Percentiles rank a stretch among this genome's conserved stretches.
phyloP scores from a whole-genome alignment of 1,140 invertebrate species.

The Tachypleus tridentatus region DNA sequence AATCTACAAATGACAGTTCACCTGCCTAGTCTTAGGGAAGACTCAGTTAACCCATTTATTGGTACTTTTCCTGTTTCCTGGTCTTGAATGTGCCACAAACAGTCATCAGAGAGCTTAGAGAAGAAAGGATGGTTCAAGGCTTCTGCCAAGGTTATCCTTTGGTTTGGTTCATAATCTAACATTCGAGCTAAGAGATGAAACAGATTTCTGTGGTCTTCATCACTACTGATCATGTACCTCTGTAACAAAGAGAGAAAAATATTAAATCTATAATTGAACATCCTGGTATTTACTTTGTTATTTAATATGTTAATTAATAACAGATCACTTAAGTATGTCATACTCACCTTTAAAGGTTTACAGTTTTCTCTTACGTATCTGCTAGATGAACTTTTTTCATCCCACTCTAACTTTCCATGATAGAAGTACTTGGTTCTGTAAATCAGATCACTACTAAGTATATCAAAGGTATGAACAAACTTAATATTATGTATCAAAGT shows the following conservation, averaged over 20 bases:
- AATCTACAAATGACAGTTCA: slow-evolving; percentile 12
- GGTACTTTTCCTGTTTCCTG: slow-evolving; percentile 2
- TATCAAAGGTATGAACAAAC: slow-evolving; percentile 12
- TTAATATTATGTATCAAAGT: background rate
- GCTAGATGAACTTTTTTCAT: slow-evolving; percentile 85
- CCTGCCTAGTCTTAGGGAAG: slow-evolving; percentile 28
- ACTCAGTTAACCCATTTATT: slow-evolving; percentile 20
- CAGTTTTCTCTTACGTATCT: slow-evolving; percentile 96
- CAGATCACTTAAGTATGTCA: slow-evolving; percentile 1
- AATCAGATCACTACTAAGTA: background rate
- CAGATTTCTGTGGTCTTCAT: slow-evolving; percentile 79
- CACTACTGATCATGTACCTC: slow-evolving; percentile 77
- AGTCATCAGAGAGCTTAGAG: slow-evolving; percentile 59
- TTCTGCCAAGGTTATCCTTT: slow-evolving; percentile 76
- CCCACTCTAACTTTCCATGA: slow-evolving; percentile 87
- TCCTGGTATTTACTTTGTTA: slow-evolving; percentile 30
- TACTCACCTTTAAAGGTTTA: slow-evolving; percentile 79
- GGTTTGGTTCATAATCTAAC: slow-evolving; percentile 90
- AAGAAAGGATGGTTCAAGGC: slow-evolving; percentile 90
- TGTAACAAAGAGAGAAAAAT: slow-evolving; percentile 33
- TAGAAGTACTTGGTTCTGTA: slow-evolving; percentile 90
- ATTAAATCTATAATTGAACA: slow-evolving; percentile 21
- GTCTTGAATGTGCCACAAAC: slow-evolving; percentile 26
- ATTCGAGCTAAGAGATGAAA: slow-evolving; percentile 91
- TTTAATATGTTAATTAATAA: background rate